Conservation (phyloP, 2,888 invertebrate species). For the Tupiocoris notatus region DNA sequence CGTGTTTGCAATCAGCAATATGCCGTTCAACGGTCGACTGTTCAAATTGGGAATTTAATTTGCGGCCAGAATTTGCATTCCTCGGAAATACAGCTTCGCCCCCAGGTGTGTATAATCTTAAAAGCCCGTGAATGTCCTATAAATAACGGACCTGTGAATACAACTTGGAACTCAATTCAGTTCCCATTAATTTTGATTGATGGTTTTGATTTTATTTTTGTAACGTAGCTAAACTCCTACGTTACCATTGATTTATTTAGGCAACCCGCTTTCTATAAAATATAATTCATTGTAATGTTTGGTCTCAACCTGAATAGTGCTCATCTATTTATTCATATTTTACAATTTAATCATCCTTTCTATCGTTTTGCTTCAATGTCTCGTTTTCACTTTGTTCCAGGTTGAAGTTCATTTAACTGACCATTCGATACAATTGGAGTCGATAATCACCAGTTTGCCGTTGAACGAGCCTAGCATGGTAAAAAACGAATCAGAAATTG, state of each 20-base stretch:
- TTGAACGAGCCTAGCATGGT: constrained; percentile 19
- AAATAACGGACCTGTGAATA: too few relatives aligned
- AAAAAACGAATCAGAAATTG: constrained; percentile 49
- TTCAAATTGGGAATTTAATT: background rate
- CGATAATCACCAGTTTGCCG: constrained; percentile 34
- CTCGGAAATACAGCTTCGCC: background rate
- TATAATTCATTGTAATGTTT: too few relatives aligned
- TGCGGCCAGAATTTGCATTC: background rate
- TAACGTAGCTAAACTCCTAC: too few relatives aligned
- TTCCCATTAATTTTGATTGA: background rate
- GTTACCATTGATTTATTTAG: too few relatives aligned
- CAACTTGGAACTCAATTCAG: too few relatives aligned
- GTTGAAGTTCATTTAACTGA: constrained; percentile 39
- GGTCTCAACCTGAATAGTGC: too few relatives aligned
- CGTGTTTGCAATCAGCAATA: constrained; percentile 17
- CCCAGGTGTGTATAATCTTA: constrained; percentile 2
- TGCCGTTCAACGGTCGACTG: background rate
- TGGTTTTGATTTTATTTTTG: background rate
- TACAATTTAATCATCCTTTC: too few relatives aligned
- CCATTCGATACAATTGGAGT: constrained; percentile 35
- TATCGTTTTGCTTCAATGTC: too few relatives aligned
- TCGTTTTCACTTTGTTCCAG: too few relatives aligned
- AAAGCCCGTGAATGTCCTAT: too few relatives aligned
- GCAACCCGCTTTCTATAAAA: too few relatives aligned
- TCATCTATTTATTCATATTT: too few relatives aligned